Conservation (phyloP, 2,888 invertebrate genomes). For the Ochropleura leucogaster region DNA sequence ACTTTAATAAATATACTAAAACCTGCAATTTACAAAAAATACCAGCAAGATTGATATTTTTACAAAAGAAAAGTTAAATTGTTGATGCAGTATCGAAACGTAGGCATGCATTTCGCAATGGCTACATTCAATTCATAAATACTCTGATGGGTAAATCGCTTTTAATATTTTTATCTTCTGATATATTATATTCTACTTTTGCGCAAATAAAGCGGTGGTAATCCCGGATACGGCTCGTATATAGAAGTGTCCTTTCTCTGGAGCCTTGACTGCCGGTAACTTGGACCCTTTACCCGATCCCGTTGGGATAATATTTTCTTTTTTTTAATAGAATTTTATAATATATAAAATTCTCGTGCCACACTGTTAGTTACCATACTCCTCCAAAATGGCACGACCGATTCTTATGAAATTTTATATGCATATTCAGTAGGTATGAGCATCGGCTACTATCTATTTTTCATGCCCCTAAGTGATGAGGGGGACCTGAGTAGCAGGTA, state of each 20-base stretch:
- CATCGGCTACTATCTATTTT: no score
- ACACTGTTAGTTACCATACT: no score
- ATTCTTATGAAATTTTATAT: no score
- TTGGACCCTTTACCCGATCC: no score
- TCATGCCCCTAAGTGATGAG: no score
- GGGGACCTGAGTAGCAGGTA: no score
- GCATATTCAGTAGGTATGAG: no score
- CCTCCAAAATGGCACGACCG: no score
- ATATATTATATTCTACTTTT: not conserved
- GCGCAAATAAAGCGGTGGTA: not conserved
- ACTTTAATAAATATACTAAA: not conserved
- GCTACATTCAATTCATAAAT: slow-evolving; percentile 19
- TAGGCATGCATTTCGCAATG: not conserved
- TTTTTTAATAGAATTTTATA: not conserved
- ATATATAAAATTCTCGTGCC: no score
- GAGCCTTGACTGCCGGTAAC: no score
- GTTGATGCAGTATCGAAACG: slow-evolving; percentile 37
- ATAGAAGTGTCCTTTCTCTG: no score
- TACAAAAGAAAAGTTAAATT: not conserved
- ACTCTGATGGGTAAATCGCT: not conserved
- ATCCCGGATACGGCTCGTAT: no score
- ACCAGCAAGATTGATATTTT: not conserved
- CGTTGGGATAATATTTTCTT: not conserved
- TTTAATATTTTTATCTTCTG: not conserved
- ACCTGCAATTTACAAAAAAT: not conserved